phyloP scores from a whole-genome alignment of 1,140 invertebrate genomes.

The Latrodectus geometricus region DNA sequence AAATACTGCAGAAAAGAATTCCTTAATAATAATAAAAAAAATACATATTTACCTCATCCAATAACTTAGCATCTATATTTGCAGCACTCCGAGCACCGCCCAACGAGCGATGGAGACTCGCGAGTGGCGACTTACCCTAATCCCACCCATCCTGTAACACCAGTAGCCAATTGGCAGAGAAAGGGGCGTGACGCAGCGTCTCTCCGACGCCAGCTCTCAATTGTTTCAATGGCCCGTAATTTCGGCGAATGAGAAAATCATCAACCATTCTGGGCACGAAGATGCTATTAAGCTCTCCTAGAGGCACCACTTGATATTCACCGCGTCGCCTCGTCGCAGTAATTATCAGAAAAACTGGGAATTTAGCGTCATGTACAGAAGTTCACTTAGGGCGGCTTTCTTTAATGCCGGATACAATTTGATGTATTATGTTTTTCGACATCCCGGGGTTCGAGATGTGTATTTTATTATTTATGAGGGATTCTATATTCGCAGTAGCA shows the following conservation, averaged over 20 bases:
- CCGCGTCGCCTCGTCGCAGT: background rate
- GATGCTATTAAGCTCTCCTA: constrained; percentile 35
- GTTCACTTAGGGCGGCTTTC: background rate
- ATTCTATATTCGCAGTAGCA: constrained; percentile 29
- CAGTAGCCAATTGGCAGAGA: constrained; percentile 53
- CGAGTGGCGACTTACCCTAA: constrained; percentile 47
- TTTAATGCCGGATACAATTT: constrained; percentile 12
- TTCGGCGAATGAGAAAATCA: constrained; percentile 51
- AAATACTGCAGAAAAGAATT: background rate
- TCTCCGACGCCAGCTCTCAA: constrained; percentile 52
- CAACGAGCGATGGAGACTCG: background rate
- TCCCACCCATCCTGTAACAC: constrained; percentile 40
- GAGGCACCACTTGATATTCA: constrained; percentile 41
- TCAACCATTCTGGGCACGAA: constrained; percentile 27
- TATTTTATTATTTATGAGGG: background rate
- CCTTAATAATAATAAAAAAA: constrained; percentile 22
- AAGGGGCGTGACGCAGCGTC: constrained; percentile 42
- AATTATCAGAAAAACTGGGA: constrained; percentile 18
- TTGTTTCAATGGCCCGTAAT: constrained; percentile 49
- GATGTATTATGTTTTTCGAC: constrained; percentile 7
- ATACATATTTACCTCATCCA: constrained; percentile 1
- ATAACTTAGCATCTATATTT: constrained; percentile 25
- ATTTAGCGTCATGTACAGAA: background rate
- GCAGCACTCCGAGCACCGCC: constrained; percentile 6
- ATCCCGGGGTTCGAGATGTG: background rate